A percentile compares a stretch with the other conserved stretches of the same genome.
phyloP scores from a whole-genome alignment of 1,140 invertebrate species.

The Bombus polaris region DNA sequence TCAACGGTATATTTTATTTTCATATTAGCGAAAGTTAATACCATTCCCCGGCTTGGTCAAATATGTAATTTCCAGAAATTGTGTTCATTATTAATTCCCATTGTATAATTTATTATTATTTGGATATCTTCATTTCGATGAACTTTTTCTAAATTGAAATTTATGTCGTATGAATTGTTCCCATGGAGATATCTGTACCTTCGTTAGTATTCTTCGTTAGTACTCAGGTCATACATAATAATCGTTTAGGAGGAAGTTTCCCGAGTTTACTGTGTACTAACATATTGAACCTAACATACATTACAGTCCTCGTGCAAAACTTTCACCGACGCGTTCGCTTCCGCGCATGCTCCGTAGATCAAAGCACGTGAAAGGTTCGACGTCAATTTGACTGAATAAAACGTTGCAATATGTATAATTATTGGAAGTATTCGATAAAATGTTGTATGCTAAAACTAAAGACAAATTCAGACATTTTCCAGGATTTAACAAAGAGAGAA shows the following conservation, averaged over 20 bases:
- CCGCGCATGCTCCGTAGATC: constrained; percentile 21
- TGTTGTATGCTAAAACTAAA: background rate
- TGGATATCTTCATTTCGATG: background rate
- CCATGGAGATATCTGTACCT: background rate
- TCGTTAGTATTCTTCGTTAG: background rate
- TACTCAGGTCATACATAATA: background rate
- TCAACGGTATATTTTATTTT: background rate
- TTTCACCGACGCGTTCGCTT: constrained; percentile 47
- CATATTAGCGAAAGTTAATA: too few species aligned
- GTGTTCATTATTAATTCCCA: too few species aligned
- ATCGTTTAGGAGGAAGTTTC: constrained; percentile 15
- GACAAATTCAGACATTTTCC: background rate
- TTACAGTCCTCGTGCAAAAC: constrained; percentile 18
- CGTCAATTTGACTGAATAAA: background rate
- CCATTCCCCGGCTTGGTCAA: background rate
- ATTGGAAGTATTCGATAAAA: background rate
- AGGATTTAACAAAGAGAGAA: too few species aligned
- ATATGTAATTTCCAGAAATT: background rate
- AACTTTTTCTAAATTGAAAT: background rate
- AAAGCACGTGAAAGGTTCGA: background rate
- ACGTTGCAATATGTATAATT: too few species aligned
- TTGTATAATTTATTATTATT: background rate
- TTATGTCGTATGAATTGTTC: background rate
- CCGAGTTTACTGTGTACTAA: background rate
- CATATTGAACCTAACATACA: background rate